Percentiles rank a stretch among this genome's conserved stretches.
phyloP scores from a whole-genome alignment of 2,888 invertebrate species.

The Hanleya hanleyi region DNA sequence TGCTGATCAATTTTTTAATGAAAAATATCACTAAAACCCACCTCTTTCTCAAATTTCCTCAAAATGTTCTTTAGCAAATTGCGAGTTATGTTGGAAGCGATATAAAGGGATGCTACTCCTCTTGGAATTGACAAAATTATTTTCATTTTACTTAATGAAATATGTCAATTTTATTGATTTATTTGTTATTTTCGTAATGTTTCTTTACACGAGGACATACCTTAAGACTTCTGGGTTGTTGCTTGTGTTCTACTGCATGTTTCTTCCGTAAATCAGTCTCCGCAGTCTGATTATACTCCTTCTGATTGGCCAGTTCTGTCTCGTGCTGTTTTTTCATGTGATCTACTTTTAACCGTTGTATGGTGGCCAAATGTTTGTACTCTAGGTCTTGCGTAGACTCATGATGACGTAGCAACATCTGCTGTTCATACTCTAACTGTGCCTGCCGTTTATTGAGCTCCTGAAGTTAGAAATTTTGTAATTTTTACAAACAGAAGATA shows the following conservation, averaged over 20 bases:
- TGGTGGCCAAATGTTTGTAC: conserved; percentile 94
- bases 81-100: too few species aligned
- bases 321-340: conserved; percentile 90
- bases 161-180: too few species aligned
- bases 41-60: too few species aligned
- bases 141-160: too few species aligned
- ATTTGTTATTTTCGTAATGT: too few species aligned
- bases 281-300: conserved; percentile 94
- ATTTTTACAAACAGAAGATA: neutral
- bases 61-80: too few species aligned
- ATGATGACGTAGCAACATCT: conserved; percentile 95
- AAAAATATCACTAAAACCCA: too few species aligned
- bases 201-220: too few species aligned
- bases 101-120: too few species aligned
- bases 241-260: conserved; percentile 96
- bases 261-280: conserved; percentile 96
- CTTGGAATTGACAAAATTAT: too few species aligned
- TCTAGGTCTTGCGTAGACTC: conserved; percentile 97
- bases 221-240: conserved; percentile 99
- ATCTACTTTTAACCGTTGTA: conserved; percentile 84
- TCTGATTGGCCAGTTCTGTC: conserved; percentile 90
- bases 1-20: too few species aligned
- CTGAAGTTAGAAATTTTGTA: conserved; percentile 76
- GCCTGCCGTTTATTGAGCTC: conserved; percentile 96
- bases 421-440: conserved; percentile 95